Base-by-base conservation (phyloP, 2,113 vertebrate genomes). In the Scophthalmus maximus region DNA sequence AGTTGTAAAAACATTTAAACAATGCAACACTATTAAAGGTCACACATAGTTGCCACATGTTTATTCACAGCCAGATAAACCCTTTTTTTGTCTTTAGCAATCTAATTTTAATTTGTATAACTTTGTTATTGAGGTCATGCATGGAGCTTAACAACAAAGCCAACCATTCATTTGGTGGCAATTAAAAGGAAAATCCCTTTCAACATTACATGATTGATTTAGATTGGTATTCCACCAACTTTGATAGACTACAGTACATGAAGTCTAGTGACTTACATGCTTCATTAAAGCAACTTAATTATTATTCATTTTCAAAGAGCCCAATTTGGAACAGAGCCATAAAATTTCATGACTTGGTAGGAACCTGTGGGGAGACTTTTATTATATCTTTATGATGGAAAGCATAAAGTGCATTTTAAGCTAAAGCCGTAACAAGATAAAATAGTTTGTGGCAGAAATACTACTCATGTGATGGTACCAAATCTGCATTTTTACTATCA, bases 281-380 rank as follows among this genome's bases (percentile, higher is more conserved):
- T 86, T 89, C 89, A 92, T 93, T 93, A 87, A 90, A 83, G 73
- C 71, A 78, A 86, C 82, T 88, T 92, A 90, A 93, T 93, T 92
- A 90, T 92, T 90, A 93, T 92, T 91, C 82, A 65, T 87, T 91
- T 92, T 89, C 56, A 90, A 91, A 88, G 86, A 88, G 88, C 85
- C 66, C 85, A 72, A 90, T 91, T 90, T 91, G 62, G 76, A 91
- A 84, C 47, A 57, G 59, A 69, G 85, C 75, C 77, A 78, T 93
- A 88, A 90, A 84, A 87, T 88, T 86, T 93, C 87, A 93, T 62
- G 91, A 88, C 88, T 89, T 88, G 84, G 83, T 86, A 67, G 82
- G 76, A 91, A 87, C 89, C 88, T 78, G 59, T 65, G 76, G 78
- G 83, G 84, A 69, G 81, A 78, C 75, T 88, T 76, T 74, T 38